Evolutionary conservation across 2,888 invertebrate species (phyloP).

Genomic region (Melanargia galathea): DNA sequence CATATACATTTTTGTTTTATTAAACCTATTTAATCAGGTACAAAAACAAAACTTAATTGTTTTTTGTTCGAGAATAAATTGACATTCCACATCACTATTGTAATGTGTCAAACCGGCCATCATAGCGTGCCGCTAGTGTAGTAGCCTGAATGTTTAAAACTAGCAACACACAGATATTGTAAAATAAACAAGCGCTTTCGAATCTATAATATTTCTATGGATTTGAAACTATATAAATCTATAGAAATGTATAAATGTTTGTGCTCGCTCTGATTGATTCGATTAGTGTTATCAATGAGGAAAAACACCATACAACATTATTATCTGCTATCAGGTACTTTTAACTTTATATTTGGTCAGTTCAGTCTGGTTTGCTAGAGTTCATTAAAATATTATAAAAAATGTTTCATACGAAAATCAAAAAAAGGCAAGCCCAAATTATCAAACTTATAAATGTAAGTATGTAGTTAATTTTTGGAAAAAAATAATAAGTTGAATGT

Average conservation of each 20-base stretch:
- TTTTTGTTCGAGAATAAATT: no score
- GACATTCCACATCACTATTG: no score
- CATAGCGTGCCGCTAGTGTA: no score
- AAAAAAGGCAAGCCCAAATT: slow-evolving; percentile 56
- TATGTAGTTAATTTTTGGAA: slow-evolving; percentile 30
- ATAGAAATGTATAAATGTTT: background rate
- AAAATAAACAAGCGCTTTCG: background rate
- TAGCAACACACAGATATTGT: background rate
- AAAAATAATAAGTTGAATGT: no score
- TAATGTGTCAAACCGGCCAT: no score
- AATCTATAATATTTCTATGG: background rate
- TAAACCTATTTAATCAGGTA: no score
- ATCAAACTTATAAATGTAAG: slow-evolving; percentile 57
- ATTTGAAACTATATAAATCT: background rate
- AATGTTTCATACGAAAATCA: slow-evolving; percentile 62
- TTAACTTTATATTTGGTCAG: background rate
- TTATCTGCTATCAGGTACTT: background rate
- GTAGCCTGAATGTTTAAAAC: no score
- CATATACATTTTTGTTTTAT: no score
- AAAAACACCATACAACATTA: slow-evolving; percentile 3
- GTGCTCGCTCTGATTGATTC: background rate
- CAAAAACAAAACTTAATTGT: no score
- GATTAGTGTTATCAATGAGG: background rate
- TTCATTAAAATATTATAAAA: slow-evolving; percentile 5
- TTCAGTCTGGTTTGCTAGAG: background rate